Evolutionary conservation across 2,888 invertebrate genomes (phyloP).

Genomic region (Cosmia trapezina): DNA sequence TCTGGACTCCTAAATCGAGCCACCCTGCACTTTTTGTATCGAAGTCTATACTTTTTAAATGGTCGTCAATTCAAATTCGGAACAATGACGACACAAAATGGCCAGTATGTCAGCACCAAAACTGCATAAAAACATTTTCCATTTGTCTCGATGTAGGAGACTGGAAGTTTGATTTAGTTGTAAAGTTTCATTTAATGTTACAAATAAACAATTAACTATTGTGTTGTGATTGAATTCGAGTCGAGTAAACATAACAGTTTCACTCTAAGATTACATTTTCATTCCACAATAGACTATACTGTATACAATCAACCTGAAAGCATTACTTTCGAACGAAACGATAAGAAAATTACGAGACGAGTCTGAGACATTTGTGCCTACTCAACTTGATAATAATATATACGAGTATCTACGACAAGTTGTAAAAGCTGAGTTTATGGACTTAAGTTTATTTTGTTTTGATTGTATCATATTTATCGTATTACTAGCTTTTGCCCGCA

Average conservation of each 20-base stretch:
- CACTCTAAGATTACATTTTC: conserved; percentile 22
- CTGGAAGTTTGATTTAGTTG: background rate
- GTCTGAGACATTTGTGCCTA: conserved; percentile 63
- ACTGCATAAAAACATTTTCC: too few species aligned
- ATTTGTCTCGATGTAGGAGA: too few species aligned
- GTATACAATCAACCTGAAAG: conserved; percentile 55
- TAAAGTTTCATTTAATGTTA: background rate
- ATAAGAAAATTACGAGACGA: conserved; percentile 70
- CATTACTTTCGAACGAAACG: conserved; percentile 68
- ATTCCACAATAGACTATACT: conserved; percentile 33
- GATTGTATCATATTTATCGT: conserved; percentile 29
- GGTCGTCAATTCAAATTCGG: too few species aligned
- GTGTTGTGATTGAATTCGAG: conserved; percentile 17
- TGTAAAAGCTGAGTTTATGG: conserved; percentile 50
- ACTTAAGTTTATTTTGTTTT: conserved; percentile 32
- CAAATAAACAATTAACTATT: background rate
- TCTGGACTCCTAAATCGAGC: too few species aligned
- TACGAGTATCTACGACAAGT: conserved; percentile 38
- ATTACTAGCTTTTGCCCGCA: too few species aligned
- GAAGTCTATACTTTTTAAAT: too few species aligned
- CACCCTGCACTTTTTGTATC: too few species aligned
- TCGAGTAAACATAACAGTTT: conserved; percentile 15
- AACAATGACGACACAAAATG: too few species aligned
- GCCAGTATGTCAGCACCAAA: too few species aligned
- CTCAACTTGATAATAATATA: conserved; percentile 46